These are phyloP conservation scores for Albula glossodonta DNA, from an alignment of 2,113 vertebrate genomes.

Conservation along the genomic window DNA sequence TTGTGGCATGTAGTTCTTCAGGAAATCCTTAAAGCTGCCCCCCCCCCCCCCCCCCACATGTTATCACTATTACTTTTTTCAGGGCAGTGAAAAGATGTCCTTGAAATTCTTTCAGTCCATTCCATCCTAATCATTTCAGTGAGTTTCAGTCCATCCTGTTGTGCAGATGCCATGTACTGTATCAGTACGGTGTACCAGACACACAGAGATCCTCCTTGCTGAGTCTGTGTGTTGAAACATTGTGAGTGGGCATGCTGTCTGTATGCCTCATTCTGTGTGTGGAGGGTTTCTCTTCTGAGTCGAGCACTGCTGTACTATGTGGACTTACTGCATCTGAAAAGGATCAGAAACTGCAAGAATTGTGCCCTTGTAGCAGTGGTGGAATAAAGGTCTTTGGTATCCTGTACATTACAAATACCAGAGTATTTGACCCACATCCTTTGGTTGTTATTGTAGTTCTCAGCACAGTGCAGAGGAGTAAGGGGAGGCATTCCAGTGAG, in stretches of 20 bases:
- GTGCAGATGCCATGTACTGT: background rate
- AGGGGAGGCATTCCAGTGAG: background rate
- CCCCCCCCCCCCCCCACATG: too few species aligned
- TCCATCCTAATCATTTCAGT: background rate
- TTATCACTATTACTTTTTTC: background rate
- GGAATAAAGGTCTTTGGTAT: background rate
- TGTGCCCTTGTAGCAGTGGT: background rate
- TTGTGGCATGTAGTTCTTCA: background rate
- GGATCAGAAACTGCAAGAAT: background rate
- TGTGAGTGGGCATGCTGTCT: background rate
- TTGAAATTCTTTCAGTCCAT: background rate
- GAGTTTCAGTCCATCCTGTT: background rate
- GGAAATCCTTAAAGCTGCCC: too few species aligned
- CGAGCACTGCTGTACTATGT: background rate
- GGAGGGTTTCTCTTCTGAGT: background rate
- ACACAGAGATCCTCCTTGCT: background rate
- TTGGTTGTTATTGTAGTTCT: background rate
- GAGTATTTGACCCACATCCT: background rate
- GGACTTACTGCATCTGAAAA: background rate
- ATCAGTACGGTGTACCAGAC: too few species aligned
- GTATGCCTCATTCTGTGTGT: background rate
- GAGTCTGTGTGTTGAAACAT: background rate
- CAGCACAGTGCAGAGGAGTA: background rate
- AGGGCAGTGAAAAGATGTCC: background rate
- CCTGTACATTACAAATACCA: background rate